Percentiles rank a stretch among this genome's conserved stretches.
These are phyloP conservation scores for Silvanus unidentatus DNA, from an alignment of 2,888 invertebrate species.

Conservation along the genomic window DNA sequence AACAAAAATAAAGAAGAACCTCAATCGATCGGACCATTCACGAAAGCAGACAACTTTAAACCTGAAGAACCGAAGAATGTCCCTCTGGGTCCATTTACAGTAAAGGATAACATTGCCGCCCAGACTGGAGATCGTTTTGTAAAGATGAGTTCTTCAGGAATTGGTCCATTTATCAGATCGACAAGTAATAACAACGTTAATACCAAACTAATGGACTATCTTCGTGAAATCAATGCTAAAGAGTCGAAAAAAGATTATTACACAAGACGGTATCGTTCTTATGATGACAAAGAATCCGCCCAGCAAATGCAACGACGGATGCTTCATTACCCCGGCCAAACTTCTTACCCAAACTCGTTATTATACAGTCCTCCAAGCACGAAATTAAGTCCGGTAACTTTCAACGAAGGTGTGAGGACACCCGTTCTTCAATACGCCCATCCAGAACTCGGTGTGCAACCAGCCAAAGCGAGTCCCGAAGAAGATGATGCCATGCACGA, in stretches of 20 bases:
- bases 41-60: conserved; percentile 56
- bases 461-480: conserved; percentile 57
- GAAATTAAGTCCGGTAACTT: conserved; percentile 52
- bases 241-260: conserved; percentile 59
- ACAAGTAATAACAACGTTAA: conserved; percentile 54
- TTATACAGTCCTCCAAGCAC: conserved; percentile 59
- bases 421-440: conserved; percentile 76
- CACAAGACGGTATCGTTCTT: conserved; percentile 44
- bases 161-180: conserved; percentile 59
- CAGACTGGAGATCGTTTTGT: conserved; percentile 20
- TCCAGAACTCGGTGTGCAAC: conserved; percentile 72
- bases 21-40: conserved; percentile 53
- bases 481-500: conserved; percentile 28
- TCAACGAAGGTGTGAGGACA: conserved; percentile 65
- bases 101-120: conserved; percentile 49
- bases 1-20: conserved; percentile 14
- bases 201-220: conserved; percentile 59
- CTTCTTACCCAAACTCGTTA: conserved; percentile 59
- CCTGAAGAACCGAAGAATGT: conserved; percentile 32
- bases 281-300: conserved; percentile 48
- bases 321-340: conserved; percentile 60
- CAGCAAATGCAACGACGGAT: conserved; percentile 64
- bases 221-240: conserved; percentile 61
- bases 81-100: conserved; percentile 53
- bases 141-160: conserved; percentile 31